Base-by-base conservation (phyloP, 2,888 invertebrate species). In the Trachelus stipa region DNA sequence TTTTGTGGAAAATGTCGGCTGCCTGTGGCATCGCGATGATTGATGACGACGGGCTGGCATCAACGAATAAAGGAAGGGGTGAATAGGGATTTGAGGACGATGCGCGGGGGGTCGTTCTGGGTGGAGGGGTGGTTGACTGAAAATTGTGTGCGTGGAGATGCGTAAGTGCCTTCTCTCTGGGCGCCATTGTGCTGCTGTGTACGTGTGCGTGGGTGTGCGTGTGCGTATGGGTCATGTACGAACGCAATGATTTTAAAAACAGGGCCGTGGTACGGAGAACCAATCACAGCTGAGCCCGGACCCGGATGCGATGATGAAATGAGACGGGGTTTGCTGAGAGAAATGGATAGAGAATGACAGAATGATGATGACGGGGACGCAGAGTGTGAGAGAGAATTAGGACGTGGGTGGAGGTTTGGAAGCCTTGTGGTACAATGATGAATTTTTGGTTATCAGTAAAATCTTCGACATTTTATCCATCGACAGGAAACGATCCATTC, bases 1-100 rank as follows among this genome's bases (percentile, higher is more conserved):
- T 89, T 88, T 88, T 87, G 87, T 86, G 88, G 88, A 87, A 88
- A 88, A 88, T 86, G 87, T 88, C 87, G 80, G 86, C 89, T 90
- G 90, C 85, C 85, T 86, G 86, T 90, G 90, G 90, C 90, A 87
- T 87, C 90, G 12, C 87, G 88, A 90, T 90, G 90, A 90, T 90
- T 90, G 90, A 90, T 90, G 90, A 90, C 90, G 88, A 88, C 87
- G 88, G 83, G 80, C 81, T 80, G 68, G 81, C 81, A 79, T 56
- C 56, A 56, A 23, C 56, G 23, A 56, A 56, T 56, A 56, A 56
- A 56, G 56, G 56, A 56, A 56, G 56, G 56, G 56, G 56, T 40
- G 56, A 9, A 56, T 56, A 23, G 56, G 56, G 56, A 23, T 56
- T 23, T 23, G 56, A 56, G 56, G 56, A 56, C 1, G 56, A 56